Evolutionary conservation across 1,140 invertebrate genomes (phyloP).

Genomic region (Lanistes nyassanus): DNA sequence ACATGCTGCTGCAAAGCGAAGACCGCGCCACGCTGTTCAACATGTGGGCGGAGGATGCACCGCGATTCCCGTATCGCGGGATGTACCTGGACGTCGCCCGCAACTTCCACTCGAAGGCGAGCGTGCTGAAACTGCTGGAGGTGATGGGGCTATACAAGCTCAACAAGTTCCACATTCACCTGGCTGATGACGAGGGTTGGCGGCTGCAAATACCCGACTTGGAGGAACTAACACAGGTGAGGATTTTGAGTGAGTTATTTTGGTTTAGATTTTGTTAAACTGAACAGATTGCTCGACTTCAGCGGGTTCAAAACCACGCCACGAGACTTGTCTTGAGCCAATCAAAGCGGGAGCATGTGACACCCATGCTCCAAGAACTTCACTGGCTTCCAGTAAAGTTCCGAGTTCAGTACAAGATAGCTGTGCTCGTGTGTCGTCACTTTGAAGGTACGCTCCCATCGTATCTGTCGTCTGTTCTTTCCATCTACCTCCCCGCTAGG

Average conservation of each 20-base stretch:
- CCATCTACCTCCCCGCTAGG: too few species aligned
- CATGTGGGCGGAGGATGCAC: constrained; percentile 40
- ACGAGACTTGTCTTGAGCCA: too few species aligned
- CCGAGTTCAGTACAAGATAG: too few species aligned
- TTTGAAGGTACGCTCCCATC: too few species aligned
- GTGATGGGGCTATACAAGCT: constrained; percentile 61
- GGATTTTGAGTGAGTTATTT: constrained; percentile 3
- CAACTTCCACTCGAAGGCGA: constrained; percentile 57
- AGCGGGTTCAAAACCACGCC: too few species aligned
- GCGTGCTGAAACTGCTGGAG: constrained; percentile 53
- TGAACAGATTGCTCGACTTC: too few species aligned
- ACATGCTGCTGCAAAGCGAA: constrained; percentile 24
- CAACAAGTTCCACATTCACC: constrained; percentile 61
- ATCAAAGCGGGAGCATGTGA: too few species aligned
- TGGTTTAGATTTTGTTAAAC: too few species aligned
- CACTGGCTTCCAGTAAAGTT: too few species aligned
- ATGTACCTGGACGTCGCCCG: constrained; percentile 60
- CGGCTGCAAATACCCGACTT: constrained; percentile 55
- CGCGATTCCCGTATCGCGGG: constrained; percentile 58
- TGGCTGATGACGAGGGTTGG: constrained; percentile 64
- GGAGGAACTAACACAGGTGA: constrained; percentile 57
- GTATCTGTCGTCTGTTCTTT: too few species aligned
- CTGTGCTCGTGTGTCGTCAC: too few species aligned
- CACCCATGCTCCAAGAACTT: too few species aligned
- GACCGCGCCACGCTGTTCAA: constrained; percentile 27